Percentiles rank a stretch among this genome's conserved stretches.
phyloP scores from a whole-genome alignment of 2,113 vertebrate genomes.

The Chamaea fasciata region DNA sequence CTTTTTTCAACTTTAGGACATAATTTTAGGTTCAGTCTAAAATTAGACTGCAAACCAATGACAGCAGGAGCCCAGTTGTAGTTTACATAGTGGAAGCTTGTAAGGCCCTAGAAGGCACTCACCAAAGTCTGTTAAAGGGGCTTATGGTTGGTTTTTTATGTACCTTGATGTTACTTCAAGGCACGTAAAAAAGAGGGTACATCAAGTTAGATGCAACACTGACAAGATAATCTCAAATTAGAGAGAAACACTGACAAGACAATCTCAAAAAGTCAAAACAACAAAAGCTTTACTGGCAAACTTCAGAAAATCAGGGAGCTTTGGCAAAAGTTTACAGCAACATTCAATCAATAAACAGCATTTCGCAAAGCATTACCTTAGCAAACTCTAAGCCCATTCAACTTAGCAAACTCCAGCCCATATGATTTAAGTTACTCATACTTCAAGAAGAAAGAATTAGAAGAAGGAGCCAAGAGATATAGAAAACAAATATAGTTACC shows the following conservation, averaged over 20 bases:
- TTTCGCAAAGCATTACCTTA: not conserved
- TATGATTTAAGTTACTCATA: not conserved
- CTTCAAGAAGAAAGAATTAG: not conserved
- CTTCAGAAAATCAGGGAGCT: not conserved
- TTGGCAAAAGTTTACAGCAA: not conserved
- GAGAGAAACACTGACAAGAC: not conserved
- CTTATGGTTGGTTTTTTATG: accelerated
- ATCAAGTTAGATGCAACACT: not conserved
- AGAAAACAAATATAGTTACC: not conserved
- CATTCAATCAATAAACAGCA: not conserved
- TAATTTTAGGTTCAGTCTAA: not conserved
- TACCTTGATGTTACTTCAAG: not conserved
- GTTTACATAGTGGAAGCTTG: not conserved
- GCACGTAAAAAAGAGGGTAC: too few relatives aligned
- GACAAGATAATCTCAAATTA: not conserved
- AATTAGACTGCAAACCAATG: not conserved
- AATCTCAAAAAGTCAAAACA: not conserved
- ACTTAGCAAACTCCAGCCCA: not conserved
- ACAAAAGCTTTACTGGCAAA: not conserved
- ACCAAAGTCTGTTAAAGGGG: not conserved
- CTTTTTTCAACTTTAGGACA: not conserved
- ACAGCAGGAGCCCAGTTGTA: not conserved
- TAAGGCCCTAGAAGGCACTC: not conserved
- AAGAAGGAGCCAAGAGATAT: not conserved
- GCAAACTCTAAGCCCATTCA: not conserved